Percentiles rank a stretch among this genome's conserved stretches.
These are phyloP conservation scores for Nymphalis io DNA, from an alignment of 1,140 invertebrate genomes.

Conservation along the genomic window DNA sequence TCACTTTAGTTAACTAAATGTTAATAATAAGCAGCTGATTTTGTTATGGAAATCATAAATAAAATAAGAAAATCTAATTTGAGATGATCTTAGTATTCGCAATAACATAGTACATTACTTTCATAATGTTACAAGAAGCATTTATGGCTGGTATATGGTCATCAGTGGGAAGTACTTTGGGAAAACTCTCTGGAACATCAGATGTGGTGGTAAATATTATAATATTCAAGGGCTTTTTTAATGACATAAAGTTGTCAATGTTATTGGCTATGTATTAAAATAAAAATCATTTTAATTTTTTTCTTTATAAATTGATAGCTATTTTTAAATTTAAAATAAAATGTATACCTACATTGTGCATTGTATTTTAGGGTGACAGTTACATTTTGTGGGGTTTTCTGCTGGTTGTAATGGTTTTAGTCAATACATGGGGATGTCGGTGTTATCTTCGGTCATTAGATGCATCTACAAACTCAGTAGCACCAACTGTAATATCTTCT, in stretches of 20 bases:
- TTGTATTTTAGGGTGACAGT: conserved; percentile 56
- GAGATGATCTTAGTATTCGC: no score
- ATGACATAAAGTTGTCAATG: no score
- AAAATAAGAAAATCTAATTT: no score
- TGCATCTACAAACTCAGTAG: conserved; percentile 80
- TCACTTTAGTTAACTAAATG: no score
- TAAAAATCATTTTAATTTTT: no score
- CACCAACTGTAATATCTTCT: conserved; percentile 82
- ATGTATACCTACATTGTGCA: no score
- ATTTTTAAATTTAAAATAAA: no score
- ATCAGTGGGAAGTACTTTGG: conserved; percentile 68
- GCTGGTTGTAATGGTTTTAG: conserved; percentile 81
- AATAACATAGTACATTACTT: not conserved
- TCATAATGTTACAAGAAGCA: conserved; percentile 62
- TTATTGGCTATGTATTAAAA: no score
- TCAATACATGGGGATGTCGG: conserved; percentile 82
- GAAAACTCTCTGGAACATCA: conserved; percentile 68
- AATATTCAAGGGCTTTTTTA: no score
- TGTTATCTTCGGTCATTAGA: conserved; percentile 83
- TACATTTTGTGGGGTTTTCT: conserved; percentile 59
- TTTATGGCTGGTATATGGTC: conserved; percentile 73
- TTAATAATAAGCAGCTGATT: no score
- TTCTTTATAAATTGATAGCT: not conserved
- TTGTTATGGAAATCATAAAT: no score
- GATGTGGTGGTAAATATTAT: conserved; percentile 53